phyloP scores from a whole-genome alignment of 2,113 vertebrate genomes.

The Lampris incognitus region DNA sequence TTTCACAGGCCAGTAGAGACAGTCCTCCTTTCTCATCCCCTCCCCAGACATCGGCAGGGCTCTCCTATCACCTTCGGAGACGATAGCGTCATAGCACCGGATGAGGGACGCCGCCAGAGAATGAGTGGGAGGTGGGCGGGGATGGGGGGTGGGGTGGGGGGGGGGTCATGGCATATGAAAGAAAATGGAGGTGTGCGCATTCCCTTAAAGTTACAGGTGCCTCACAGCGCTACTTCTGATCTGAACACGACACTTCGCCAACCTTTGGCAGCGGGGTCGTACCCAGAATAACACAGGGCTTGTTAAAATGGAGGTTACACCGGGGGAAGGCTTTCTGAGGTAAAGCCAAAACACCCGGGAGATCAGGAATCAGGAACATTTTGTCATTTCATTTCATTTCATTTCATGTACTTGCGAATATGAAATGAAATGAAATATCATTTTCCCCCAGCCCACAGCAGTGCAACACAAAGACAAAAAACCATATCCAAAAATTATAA shows the following conservation, averaged over 20 bases:
- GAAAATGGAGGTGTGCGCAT: conserved; percentile 42
- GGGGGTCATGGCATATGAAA: conserved; percentile 38
- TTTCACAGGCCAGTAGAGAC: conserved; percentile 80
- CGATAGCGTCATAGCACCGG: conserved; percentile 33
- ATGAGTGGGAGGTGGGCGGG: background rate
- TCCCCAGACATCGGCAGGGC: conserved; percentile 58
- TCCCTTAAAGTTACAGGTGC: conserved; percentile 32
- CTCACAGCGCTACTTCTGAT: conserved; percentile 14
- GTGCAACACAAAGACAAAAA: too few species aligned
- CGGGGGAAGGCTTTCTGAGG: conserved; percentile 3
- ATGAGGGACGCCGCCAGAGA: conserved; percentile 41
- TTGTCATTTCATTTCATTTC: too few species aligned
- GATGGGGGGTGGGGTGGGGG: background rate
- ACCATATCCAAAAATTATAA: too few species aligned
- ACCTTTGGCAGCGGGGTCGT: conserved; percentile 9
- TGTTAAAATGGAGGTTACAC: conserved; percentile 27
- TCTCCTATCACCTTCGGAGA: conserved; percentile 73
- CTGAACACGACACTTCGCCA: conserved; percentile 11
- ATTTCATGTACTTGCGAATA: too few species aligned
- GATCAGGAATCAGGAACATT: background rate
- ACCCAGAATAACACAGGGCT: conserved; percentile 4
- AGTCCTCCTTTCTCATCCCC: conserved; percentile 60
- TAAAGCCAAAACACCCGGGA: background rate
- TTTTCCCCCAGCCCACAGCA: too few species aligned
- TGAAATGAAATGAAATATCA: too few species aligned